Conservation (phyloP, 2,113 vertebrate genomes). For the Leiothrix lutea region DNA sequence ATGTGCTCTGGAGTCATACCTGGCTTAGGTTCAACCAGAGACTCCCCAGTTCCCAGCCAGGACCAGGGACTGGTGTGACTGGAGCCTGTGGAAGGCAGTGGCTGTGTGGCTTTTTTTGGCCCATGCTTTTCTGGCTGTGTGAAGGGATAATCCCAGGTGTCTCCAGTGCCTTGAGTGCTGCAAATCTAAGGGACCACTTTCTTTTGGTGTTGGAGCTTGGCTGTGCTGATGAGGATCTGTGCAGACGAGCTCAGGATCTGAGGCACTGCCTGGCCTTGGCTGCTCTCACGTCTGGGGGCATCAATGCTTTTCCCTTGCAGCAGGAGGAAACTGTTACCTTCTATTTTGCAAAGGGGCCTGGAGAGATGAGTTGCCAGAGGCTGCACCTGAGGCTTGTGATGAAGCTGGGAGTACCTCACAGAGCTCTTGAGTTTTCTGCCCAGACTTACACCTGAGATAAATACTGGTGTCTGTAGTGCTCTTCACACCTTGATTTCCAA, state of each 20-base stretch:
- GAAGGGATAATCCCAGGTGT: not conserved
- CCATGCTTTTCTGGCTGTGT: fast-evolving
- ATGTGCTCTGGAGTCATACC: not conserved
- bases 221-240: not conserved
- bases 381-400: constrained; percentile 22
- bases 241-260: not conserved
- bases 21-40: not conserved
- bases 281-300: not conserved
- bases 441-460: not conserved
- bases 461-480: not conserved
- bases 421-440: not conserved
- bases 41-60: not conserved
- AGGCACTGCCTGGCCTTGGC: not conserved
- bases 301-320: not conserved
- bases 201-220: fast-evolving
- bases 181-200: fast-evolving
- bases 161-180: not conserved
- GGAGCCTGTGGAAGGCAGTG: not conserved
- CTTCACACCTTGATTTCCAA: not conserved
- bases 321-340: not conserved
- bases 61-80: not conserved
- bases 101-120: not conserved
- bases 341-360: not conserved
- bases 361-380: constrained; percentile 29
- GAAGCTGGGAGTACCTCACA: not conserved